Evolutionary conservation across 2,113 vertebrate genomes (phyloP).

Genomic region (Oreochromis niloticus): DNA sequence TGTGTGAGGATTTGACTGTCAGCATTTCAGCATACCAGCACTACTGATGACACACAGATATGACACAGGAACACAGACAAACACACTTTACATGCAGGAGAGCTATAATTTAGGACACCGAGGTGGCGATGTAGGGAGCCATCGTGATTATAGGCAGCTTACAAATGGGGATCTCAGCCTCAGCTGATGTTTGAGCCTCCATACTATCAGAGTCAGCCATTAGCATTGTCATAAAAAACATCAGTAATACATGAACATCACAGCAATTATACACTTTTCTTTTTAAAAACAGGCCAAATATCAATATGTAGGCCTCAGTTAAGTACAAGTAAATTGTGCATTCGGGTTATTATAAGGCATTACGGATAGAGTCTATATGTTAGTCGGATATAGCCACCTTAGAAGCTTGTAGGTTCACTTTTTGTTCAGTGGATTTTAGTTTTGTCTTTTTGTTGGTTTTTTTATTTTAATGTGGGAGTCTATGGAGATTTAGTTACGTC

Average conservation of each 20-base stretch:
- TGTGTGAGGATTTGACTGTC: conserved; percentile 14
- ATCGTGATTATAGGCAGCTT: not conserved
- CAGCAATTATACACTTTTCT: not conserved
- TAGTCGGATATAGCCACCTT: not conserved
- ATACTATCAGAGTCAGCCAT: not conserved
- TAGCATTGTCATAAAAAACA: not conserved
- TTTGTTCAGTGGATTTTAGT: not conserved
- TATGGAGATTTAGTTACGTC: not conserved
- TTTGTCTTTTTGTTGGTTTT: not conserved
- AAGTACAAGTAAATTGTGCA: not conserved
- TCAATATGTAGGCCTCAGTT: not conserved
- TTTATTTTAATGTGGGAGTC: not conserved
- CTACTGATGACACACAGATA: not conserved
- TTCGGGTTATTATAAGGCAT: not conserved
- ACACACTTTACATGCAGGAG: not conserved
- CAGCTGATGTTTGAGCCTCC: not conserved
- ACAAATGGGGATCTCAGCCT: not conserved
- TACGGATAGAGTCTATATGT: rapidly evolving
- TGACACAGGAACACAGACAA: not conserved
- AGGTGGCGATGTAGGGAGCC: not conserved
- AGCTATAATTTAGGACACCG: not conserved
- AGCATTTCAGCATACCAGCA: not conserved
- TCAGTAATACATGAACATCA: not conserved
- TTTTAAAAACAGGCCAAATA: not conserved
- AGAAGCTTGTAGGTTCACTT: rapidly evolving